These are phyloP conservation scores for Hypomecis punctinalis DNA, from an alignment of 2,888 invertebrate genomes.

Conservation along the genomic window DNA sequence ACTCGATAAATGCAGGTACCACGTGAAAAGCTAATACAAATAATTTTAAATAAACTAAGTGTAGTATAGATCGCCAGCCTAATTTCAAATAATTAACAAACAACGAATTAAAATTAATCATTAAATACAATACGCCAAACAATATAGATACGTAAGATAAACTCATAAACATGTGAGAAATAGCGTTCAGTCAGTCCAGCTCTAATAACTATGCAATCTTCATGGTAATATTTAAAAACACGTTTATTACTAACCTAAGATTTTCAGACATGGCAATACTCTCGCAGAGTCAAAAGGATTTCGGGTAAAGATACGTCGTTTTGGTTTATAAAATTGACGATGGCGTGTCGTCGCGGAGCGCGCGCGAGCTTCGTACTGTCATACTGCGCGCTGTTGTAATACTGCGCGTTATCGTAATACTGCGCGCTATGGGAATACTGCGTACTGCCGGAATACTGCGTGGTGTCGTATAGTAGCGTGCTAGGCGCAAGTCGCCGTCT, in stretches of 20 bases:
- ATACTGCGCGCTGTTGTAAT: background rate
- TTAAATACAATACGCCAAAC: too few species aligned
- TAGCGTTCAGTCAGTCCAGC: conserved; percentile 6
- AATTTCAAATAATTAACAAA: too few species aligned
- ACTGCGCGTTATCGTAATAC: background rate
- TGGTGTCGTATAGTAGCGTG: conserved; percentile 10
- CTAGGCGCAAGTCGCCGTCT: conserved; percentile 46
- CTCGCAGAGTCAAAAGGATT: conserved; percentile 52
- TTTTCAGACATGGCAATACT: conserved; percentile 53
- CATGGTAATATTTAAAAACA: background rate
- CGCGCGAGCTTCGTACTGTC: conserved; percentile 15
- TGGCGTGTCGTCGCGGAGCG: conserved; percentile 26
- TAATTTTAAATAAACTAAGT: too few species aligned
- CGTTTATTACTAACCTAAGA: conserved; percentile 5
- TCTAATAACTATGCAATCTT: background rate
- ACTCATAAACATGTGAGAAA: too few species aligned
- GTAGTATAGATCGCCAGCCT: too few species aligned
- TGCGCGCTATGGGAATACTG: conserved; percentile 4
- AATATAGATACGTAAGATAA: too few species aligned
- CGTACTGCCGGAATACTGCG: background rate
- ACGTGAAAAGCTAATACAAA: too few species aligned
- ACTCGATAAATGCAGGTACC: too few species aligned
- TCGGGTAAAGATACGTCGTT: conserved; percentile 48
- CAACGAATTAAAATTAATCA: too few species aligned
- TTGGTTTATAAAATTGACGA: conserved; percentile 22